Evolutionary conservation across 2,113 vertebrate species (phyloP).

Genomic region (Eolophus roseicapilla): DNA sequence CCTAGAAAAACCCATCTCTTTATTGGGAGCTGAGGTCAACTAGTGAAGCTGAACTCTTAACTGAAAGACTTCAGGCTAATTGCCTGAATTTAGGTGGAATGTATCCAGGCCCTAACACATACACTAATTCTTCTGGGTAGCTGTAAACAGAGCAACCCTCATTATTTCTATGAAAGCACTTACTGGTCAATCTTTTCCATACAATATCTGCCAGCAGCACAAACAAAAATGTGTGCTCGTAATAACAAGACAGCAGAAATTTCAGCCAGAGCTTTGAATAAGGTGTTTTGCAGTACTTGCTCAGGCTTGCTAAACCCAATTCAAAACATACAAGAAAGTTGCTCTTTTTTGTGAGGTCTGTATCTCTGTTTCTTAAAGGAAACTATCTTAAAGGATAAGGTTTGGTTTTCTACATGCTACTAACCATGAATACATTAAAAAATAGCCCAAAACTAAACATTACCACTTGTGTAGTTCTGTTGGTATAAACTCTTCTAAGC

Average conservation of each 20-base stretch:
- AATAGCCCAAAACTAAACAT: background rate
- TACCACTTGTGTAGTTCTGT: background rate
- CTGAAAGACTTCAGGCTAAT: background rate
- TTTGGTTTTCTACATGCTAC: background rate
- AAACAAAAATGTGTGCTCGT: background rate
- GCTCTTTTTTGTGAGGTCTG: background rate
- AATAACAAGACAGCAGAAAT: background rate
- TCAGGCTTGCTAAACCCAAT: background rate
- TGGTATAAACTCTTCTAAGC: background rate
- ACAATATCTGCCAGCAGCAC: background rate
- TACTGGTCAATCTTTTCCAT: background rate
- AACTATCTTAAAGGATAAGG: background rate
- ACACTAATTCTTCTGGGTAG: background rate
- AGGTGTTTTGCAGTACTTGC: background rate
- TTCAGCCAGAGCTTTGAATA: background rate
- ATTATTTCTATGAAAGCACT: constrained; percentile 6
- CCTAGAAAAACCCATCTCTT: background rate
- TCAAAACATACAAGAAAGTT: background rate
- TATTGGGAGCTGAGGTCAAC: background rate
- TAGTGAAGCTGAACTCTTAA: background rate
- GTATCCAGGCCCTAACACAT: background rate
- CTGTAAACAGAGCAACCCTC: constrained; percentile 6
- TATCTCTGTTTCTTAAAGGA: background rate
- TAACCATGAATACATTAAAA: background rate
- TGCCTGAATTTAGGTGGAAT: background rate